phyloP scores from a whole-genome alignment of 1,140 invertebrate species.

The Drosophila yakuba region DNA sequence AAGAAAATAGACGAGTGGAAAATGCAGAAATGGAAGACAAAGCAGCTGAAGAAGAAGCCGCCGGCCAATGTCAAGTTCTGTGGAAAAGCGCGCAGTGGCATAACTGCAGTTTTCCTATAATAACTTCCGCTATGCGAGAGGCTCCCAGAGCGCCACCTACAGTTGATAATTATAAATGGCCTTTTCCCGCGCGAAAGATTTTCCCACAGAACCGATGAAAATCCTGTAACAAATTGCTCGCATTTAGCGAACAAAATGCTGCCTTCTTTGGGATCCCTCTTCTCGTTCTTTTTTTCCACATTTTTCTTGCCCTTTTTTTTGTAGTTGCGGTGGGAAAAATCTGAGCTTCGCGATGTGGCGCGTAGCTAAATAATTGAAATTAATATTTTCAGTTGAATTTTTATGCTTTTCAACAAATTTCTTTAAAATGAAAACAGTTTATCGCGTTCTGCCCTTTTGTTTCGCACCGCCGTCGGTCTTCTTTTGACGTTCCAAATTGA shows the following conservation, averaged over 20 bases:
- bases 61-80: constrained; percentile 59
- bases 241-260: constrained; percentile 78
- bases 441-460: constrained; percentile 29
- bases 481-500: constrained; percentile 51
- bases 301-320: constrained; percentile 16
- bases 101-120: constrained; percentile 68
- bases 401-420: constrained; percentile 57
- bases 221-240: constrained; percentile 76
- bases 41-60: constrained; percentile 20
- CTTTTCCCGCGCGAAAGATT: constrained; percentile 46
- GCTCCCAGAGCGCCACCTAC: constrained; percentile 62
- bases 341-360: constrained; percentile 25
- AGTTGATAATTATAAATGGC: constrained; percentile 69
- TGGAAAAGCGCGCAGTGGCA: constrained; percentile 50
- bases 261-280: constrained; percentile 39
- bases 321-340: constrained; percentile 20
- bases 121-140: constrained; percentile 66
- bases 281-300: constrained; percentile 1
- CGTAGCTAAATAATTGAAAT: constrained; percentile 74
- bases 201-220: constrained; percentile 47
- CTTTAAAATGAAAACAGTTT: constrained; percentile 64
- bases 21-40: constrained; percentile 33
- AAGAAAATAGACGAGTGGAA: constrained; percentile 30
- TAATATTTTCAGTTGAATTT: constrained; percentile 71
- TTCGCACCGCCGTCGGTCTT: constrained; percentile 47